A percentile compares a stretch with the other conserved stretches of the same genome.
phyloP scores from a whole-genome alignment of 2,888 invertebrate species.

The Stomorhina lunata region DNA sequence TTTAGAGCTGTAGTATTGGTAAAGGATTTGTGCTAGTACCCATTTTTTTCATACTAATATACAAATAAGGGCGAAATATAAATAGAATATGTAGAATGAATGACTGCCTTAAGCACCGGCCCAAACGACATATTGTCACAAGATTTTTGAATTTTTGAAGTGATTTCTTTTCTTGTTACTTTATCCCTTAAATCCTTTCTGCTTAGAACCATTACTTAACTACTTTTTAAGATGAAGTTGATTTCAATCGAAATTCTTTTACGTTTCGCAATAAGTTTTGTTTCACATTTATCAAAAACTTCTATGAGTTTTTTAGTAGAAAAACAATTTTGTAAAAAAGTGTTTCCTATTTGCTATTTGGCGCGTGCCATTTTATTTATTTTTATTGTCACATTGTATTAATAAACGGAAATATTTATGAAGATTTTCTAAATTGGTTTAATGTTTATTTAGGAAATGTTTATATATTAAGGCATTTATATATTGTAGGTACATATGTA shows the following conservation, averaged over 20 bases:
- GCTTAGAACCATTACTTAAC: constrained; percentile 39
- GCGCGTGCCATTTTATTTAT: constrained; percentile 56
- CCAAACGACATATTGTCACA: constrained; percentile 43
- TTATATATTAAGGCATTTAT: constrained; percentile 18
- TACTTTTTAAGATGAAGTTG: constrained; percentile 21
- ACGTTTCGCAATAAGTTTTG: not conserved
- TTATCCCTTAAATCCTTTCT: constrained; percentile 54
- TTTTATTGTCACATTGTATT: not conserved
- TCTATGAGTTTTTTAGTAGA: constrained; percentile 23
- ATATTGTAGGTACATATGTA: constrained; percentile 16
- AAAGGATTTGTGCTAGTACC: constrained; percentile 71
- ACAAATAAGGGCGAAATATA: constrained; percentile 74
- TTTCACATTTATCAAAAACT: constrained; percentile 35
- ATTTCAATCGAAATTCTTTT: not conserved
- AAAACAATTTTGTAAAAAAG: constrained; percentile 46
- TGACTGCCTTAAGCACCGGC: not conserved
- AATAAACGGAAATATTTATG: constrained; percentile 53
- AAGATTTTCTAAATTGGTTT: constrained; percentile 46
- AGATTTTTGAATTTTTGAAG: constrained; percentile 23
- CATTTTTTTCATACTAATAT: constrained; percentile 64
- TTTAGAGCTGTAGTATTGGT: constrained; percentile 27
- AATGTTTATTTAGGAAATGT: constrained; percentile 56
- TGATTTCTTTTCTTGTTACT: constrained; percentile 4
- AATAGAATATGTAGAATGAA: not conserved
- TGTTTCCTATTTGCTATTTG: constrained; percentile 52